Base-by-base conservation (phyloP, 2,113 vertebrate species). In the Otus sunia region DNA sequence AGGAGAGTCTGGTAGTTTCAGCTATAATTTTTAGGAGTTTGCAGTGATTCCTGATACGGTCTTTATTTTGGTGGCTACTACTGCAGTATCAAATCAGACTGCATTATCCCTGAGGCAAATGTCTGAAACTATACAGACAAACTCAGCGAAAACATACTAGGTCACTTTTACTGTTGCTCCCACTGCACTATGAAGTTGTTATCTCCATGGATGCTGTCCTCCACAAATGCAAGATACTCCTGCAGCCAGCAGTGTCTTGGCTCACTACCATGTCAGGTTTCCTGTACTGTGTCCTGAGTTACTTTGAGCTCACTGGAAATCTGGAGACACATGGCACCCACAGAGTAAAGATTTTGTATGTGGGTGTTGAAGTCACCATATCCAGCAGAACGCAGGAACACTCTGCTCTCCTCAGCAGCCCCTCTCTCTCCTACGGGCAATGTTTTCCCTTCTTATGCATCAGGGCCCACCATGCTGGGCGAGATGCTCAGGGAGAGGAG, bases 391-490 rank as follows among this genome's bases (percentile, higher is more conserved):
- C 0, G 1, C 12, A 53, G 39, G 36, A 50, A 6, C 2, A 0
- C n/a, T 74, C 30, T 43, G n/a, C 7, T 45, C 17, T 22, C 16
- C 60, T 81, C 47, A 75, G n/a, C 71, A 81, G 20, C 14, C 2
- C 1, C 25, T 23, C 10, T 43, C 30, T 53, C 36, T 20, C 17
- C 15, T 59, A 14, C 30, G 67, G 32, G 21, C 1, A 5, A 30
- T n/a, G 18, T 17, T 74, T 41, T 82, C 22, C 5, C 12, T 36
- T 21, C 64, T 37, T 14, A 5, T 4, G 7, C 34, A 52, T 27
- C 37, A 84, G 25, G 21, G 59, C 8, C 9, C 47, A 15, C 27
- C 10, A 5, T 7, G 9, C 20, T 6, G 2, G 45, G 6, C 0
- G 0, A 71, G 39, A 41, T 78, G 25, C 55, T 29, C n/a, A 53